Conservation (phyloP, 2,797 vertebrate species). For the Gephyroberyx darwinii region DNA sequence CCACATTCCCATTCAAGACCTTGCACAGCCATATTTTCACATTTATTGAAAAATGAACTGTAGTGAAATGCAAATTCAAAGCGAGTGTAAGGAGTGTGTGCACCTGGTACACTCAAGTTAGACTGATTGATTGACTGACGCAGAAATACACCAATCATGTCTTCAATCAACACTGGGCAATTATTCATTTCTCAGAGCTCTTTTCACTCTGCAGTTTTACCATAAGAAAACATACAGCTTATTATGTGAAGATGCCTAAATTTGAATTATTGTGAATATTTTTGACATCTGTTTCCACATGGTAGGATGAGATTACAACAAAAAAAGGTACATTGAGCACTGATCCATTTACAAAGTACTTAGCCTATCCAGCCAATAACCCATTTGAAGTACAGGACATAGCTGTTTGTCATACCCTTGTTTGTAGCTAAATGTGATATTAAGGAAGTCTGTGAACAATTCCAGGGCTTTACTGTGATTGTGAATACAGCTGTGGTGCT, state of each 20-base stretch:
- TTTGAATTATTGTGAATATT: neutral
- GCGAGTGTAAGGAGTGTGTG: too few relatives aligned
- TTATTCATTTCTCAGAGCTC: neutral
- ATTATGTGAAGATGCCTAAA: neutral
- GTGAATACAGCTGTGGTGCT: constrained; percentile 48
- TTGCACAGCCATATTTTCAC: too few relatives aligned
- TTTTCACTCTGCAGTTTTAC: neutral
- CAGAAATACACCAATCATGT: too few relatives aligned
- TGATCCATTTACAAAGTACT: neutral
- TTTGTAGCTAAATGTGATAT: constrained; percentile 28
- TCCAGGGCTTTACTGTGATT: constrained; percentile 26
- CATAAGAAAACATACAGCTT: neutral
- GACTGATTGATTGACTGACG: too few relatives aligned
- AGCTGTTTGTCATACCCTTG: neutral
- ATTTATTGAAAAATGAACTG: too few relatives aligned
- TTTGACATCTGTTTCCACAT: neutral
- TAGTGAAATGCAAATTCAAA: too few relatives aligned
- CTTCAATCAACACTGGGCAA: neutral
- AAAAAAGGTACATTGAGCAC: neutral
- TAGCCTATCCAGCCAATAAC: neutral
- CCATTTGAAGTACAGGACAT: constrained; percentile 30
- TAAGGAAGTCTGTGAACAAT: constrained; percentile 67
- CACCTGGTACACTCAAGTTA: too few relatives aligned
- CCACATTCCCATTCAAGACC: neutral
- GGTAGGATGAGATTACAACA: neutral